A percentile compares a stretch with the other conserved stretches of the same genome.
Evolutionary conservation across 2,113 vertebrate species (phyloP).

Genomic region (Rhabdomys dilectus): DNA sequence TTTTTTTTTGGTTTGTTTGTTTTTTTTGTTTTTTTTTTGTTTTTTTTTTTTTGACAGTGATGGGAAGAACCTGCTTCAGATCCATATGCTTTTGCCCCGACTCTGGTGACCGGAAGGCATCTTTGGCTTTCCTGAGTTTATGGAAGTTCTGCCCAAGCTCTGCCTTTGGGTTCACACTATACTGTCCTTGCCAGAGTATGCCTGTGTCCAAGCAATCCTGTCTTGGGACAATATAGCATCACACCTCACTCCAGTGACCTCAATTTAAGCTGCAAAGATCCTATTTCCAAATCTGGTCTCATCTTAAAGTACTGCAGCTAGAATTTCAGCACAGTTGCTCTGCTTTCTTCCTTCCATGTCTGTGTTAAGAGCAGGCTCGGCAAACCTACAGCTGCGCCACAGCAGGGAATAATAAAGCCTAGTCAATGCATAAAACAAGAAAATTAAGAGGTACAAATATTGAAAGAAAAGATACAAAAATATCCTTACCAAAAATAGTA

Average conservation of each 20-base stretch:
- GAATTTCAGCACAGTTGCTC: background rate
- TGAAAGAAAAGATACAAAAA: constrained; percentile 29
- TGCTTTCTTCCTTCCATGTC: background rate
- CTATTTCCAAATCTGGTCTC: constrained; percentile 11
- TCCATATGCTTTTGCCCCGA: background rate
- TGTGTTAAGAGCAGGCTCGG: background rate
- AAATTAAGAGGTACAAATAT: background rate
- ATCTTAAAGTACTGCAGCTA: background rate
- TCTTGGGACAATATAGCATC: background rate
- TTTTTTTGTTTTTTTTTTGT: too few species aligned
- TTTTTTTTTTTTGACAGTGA: background rate
- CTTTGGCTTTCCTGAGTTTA: background rate
- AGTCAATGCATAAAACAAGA: constrained; percentile 21
- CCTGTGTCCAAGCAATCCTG: background rate
- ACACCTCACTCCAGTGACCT: background rate
- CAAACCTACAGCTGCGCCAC: background rate
- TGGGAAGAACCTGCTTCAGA: background rate
- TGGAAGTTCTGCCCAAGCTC: background rate
- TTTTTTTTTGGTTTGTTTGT: too few species aligned
- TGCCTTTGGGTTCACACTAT: background rate
- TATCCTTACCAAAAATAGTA: background rate
- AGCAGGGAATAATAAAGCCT: background rate
- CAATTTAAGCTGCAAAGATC: background rate
- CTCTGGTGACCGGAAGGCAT: background rate
- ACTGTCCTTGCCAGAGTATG: rapidly evolving